Conservation (phyloP, 2,113 vertebrate genomes). For the Tyrannus savana region DNA sequence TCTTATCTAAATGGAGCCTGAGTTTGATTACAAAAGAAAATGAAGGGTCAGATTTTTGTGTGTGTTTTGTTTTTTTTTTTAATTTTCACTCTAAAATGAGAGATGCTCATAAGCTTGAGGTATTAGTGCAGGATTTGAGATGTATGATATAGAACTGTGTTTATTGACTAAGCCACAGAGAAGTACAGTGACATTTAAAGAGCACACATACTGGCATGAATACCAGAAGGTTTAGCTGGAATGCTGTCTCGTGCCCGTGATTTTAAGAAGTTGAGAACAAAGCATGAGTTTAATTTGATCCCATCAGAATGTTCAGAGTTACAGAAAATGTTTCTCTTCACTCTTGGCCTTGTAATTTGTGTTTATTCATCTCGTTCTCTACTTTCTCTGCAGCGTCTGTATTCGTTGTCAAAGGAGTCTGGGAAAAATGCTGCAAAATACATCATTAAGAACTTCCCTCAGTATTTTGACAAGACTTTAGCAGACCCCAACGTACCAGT, state of each 20-base stretch:
- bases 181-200: background rate
- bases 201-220: background rate
- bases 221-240: background rate
- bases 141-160: background rate
- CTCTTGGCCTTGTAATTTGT: background rate
- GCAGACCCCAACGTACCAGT: conserved; percentile 91
- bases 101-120: background rate
- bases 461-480: conserved; percentile 88
- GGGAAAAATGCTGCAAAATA: conserved; percentile 88
- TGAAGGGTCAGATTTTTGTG: background rate
- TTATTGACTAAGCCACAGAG: background rate
- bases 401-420: conserved; percentile 84
- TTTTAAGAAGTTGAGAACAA: background rate
- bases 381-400: conserved; percentile 76
- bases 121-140: background rate
- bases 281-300: background rate
- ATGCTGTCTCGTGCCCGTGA: rapidly evolving
- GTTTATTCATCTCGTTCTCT: background rate
- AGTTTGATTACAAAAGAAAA: background rate
- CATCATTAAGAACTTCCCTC: conserved; percentile 83
- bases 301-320: background rate
- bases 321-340: background rate
- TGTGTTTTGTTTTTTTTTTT: background rate
- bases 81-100: background rate
- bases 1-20: background rate